Conservation (phyloP, 2,113 vertebrate species). For the Struthio camelus region DNA sequence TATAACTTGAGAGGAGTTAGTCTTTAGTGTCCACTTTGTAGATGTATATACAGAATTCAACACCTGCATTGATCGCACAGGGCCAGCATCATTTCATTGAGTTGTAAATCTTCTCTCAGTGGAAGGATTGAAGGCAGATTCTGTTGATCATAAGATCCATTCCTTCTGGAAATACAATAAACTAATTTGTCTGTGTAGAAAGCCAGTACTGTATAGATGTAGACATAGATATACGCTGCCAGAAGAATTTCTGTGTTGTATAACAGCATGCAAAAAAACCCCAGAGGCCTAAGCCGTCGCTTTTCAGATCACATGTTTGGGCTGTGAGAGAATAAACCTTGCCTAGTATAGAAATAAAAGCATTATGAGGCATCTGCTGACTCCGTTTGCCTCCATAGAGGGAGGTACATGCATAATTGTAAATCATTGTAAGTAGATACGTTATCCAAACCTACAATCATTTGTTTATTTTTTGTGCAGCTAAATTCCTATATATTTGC, state of each 20-base stretch:
- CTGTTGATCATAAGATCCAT: neutral
- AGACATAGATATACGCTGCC: neutral
- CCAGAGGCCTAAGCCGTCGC: accelerated
- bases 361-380: neutral
- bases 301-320: neutral
- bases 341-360: neutral
- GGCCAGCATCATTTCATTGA: neutral
- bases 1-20: neutral
- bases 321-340: neutral
- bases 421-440: neutral
- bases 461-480: neutral
- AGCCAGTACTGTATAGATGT: neutral
- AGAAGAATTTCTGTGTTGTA: neutral
- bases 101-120: neutral
- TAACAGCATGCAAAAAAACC: neutral
- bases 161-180: neutral
- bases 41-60: neutral
- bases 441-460: neutral
- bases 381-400: neutral
- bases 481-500: neutral
- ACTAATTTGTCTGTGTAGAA: neutral
- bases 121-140: neutral
- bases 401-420: neutral
- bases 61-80: neutral
- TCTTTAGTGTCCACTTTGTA: neutral